phyloP scores from a whole-genome alignment of 1,140 invertebrate species.

The Drosophila leontia region DNA sequence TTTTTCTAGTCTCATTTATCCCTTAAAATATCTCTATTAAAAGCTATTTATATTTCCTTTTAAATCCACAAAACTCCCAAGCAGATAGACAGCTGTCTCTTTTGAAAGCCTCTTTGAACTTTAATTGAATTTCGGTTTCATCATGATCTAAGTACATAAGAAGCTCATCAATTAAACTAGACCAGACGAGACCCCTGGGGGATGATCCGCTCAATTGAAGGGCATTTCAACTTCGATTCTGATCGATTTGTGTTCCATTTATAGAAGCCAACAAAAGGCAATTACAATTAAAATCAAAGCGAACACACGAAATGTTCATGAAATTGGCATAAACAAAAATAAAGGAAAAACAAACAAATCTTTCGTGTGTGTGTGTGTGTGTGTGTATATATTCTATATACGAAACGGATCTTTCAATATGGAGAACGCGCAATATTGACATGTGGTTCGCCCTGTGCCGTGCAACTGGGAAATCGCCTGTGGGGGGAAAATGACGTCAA shows the following conservation, averaged over 20 bases:
- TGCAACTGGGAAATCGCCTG: conserved; percentile 36
- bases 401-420: conserved; percentile 47
- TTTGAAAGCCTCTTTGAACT: conserved; percentile 30
- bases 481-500: conserved; percentile 69
- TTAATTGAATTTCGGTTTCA: conserved; percentile 16
- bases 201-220: conserved; percentile 17
- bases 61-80: neutral
- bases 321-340: conserved; percentile 77
- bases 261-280: conserved; percentile 38
- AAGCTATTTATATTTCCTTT: neutral
- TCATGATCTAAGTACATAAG: conserved; percentile 1
- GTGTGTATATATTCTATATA: conserved; percentile 11
- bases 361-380: neutral
- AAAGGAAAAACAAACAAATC: conserved; percentile 65
- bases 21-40: neutral
- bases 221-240: conserved; percentile 39
- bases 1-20: neutral
- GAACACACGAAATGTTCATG: conserved; percentile 53
- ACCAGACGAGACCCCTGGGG: neutral
- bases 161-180: conserved; percentile 11
- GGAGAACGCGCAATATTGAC: conserved; percentile 78
- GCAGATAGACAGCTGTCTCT: neutral
- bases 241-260: conserved; percentile 36
- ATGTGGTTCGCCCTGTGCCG: conserved; percentile 54
- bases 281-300: conserved; percentile 63